A percentile compares a stretch with the other conserved stretches of the same genome.
These are phyloP conservation scores for Trichomalopsis sarcophagae DNA, from an alignment of 1,140 invertebrate species.

Conservation along the genomic window DNA sequence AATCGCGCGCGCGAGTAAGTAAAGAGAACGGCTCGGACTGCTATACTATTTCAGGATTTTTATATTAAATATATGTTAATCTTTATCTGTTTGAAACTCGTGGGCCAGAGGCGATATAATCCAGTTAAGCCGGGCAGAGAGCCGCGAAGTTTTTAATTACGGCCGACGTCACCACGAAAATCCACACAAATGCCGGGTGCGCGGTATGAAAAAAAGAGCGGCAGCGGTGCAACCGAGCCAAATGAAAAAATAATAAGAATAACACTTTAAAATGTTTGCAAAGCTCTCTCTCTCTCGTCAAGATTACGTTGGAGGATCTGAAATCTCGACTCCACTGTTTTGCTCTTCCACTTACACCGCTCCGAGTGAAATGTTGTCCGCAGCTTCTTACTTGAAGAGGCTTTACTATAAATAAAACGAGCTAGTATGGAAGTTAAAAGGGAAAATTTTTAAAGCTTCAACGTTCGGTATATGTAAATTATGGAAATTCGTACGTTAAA, in stretches of 20 bases:
- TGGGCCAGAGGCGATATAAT: conserved; percentile 51
- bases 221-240: background rate
- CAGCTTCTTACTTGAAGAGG: background rate
- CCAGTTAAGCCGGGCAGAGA: conserved; percentile 49
- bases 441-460: background rate
- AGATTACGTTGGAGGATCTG: background rate
- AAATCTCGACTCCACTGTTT: background rate
- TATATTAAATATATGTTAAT: conserved; percentile 61
- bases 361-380: no score
- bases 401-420: background rate
- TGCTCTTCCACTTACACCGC: background rate
- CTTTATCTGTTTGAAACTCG: conserved; percentile 57
- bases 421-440: no score
- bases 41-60: conserved; percentile 42
- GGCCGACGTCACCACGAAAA: conserved; percentile 54
- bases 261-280: conserved; percentile 1
- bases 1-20: background rate
- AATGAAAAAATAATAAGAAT: conserved; percentile 18
- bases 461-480: background rate
- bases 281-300: background rate
- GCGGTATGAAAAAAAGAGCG: conserved; percentile 47
- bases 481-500: background rate
- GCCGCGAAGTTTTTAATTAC: conserved; percentile 56
- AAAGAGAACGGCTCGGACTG: background rate
- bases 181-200: conserved; percentile 38